A percentile compares a stretch with the other conserved stretches of the same genome.
These are phyloP conservation scores for Coendou prehensilis DNA, from an alignment of 2,797 vertebrate genomes.

Conservation along the genomic window DNA sequence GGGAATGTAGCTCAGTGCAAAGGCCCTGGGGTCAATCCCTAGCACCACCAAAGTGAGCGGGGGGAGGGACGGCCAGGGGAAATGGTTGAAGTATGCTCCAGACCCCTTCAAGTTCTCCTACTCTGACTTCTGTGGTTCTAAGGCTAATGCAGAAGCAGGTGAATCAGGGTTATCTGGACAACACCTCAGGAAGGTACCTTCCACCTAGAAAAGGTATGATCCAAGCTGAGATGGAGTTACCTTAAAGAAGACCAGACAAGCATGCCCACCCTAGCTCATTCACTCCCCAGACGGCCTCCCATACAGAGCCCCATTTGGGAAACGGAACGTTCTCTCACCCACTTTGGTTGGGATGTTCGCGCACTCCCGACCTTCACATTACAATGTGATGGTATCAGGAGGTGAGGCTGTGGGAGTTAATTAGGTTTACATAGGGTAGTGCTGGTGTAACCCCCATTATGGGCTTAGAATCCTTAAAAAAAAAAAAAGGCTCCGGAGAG, in stretches of 20 bases:
- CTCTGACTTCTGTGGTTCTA: background rate
- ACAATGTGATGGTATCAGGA: background rate
- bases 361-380: background rate
- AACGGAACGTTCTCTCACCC: background rate
- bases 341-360: background rate
- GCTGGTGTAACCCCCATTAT: background rate
- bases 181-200: background rate
- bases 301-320: background rate
- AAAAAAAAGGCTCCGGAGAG: background rate
- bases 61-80: background rate
- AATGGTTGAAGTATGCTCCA: background rate
- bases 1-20: background rate
- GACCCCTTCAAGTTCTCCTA: background rate
- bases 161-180: background rate
- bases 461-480: background rate
- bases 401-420: background rate
- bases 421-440: background rate
- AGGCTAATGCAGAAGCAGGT: background rate
- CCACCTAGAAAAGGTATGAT: background rate
- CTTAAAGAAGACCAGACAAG: background rate
- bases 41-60: background rate
- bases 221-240: background rate
- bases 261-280: rapidly evolving
- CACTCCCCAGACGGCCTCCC: background rate
- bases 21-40: background rate